These are phyloP conservation scores for Helarctos malayanus DNA, from an alignment of 2,797 vertebrate genomes.

Conservation along the genomic window DNA sequence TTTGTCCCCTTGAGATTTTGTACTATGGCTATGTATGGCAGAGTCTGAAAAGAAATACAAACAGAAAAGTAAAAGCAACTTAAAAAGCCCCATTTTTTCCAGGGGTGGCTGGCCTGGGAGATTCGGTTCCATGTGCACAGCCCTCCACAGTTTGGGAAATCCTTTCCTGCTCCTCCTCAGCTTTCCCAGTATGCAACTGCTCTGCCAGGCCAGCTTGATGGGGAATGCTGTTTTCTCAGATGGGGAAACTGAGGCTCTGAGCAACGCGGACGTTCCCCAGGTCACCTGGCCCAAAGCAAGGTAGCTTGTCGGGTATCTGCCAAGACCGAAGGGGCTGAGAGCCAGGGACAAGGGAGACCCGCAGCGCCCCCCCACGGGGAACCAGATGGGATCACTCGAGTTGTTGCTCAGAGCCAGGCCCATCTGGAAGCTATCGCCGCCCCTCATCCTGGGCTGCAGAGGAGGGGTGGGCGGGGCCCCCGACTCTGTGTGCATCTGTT, in stretches of 20 bases:
- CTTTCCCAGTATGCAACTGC: neutral
- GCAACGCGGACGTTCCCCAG: neutral
- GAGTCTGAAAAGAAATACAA: constrained; percentile 4
- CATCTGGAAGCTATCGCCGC: constrained; percentile 74
- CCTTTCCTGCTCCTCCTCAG: neutral
- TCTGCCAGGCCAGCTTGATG: fast-evolving
- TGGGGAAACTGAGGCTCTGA: neutral
- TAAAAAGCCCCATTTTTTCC: neutral
- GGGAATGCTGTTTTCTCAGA: neutral
- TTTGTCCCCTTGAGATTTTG: neutral
- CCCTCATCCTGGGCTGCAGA: neutral
- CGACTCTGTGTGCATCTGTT: constrained; percentile 3
- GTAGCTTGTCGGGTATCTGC: neutral
- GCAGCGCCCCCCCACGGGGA: neutral
- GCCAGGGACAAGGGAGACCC: neutral
- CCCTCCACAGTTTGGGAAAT: neutral
- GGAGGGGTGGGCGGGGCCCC: neutral
- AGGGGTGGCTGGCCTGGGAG: fast-evolving
- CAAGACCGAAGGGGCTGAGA: neutral
- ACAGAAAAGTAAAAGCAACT: neutral
- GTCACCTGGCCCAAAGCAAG: neutral
- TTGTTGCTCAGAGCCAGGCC: neutral
- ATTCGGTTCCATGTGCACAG: too few species aligned
- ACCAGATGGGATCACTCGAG: neutral
- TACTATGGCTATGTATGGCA: neutral